Percentiles rank a stretch among this genome's conserved stretches.
Evolutionary conservation across 2,888 invertebrate species (phyloP).

Genomic region (Villa cingulata): DNA sequence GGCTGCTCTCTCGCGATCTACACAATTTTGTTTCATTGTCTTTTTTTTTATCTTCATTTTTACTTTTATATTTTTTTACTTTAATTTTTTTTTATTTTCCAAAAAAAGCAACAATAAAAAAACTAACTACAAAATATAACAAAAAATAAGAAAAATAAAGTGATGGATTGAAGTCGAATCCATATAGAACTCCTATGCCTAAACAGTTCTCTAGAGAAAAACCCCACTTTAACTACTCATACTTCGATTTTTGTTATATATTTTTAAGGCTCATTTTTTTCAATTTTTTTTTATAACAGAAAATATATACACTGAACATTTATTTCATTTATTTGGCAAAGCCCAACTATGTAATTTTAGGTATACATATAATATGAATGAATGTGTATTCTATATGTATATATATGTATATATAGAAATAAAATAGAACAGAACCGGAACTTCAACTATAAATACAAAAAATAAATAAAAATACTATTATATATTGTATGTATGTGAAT

Average conservation of each 20-base stretch:
- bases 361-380: too few species aligned
- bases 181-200: too few species aligned
- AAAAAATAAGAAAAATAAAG: conserved; percentile 8
- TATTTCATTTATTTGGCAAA: too few species aligned
- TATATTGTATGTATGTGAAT: too few species aligned
- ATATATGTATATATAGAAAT: too few species aligned
- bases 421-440: background rate
- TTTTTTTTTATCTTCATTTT: background rate
- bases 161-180: conserved; percentile 12
- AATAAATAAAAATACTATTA: conserved; percentile 8
- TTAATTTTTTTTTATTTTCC: background rate
- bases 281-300: too few species aligned
- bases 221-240: background rate
- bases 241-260: too few species aligned
- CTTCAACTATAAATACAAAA: background rate
- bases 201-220: conserved; percentile 4
- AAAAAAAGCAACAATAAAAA: background rate
- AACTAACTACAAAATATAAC: background rate
- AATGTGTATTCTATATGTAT: too few species aligned
- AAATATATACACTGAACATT: too few species aligned
- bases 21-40: conserved; percentile 1
- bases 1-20: conserved; percentile 10
- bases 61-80: background rate
- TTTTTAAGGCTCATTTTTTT: too few species aligned
- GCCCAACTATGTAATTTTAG: too few species aligned